Evolutionary conservation across 2,113 vertebrate species (phyloP), one percentile per base, ranked within the genome.

Genomic region (Stegostoma tigrinum): DNA sequence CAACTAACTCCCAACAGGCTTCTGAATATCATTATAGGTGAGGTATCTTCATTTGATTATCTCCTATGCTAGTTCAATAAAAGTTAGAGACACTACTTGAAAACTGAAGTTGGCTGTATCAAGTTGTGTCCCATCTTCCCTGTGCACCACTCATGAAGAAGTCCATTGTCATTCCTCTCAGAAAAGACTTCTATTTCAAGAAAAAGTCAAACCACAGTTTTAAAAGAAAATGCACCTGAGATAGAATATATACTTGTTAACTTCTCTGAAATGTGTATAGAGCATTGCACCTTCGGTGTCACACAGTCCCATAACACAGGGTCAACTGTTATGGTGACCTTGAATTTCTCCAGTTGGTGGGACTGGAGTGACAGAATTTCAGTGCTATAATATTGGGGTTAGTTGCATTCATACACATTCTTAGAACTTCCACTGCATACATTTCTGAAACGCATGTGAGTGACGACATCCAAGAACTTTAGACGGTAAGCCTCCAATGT

Each of bases 161-260:
- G 93, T 66, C 93, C n/a, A 95, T 67, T 0, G 14, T 72, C 68
- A 70, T 38, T 83, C 38, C 80, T 83, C 45, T 83, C 67, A 52
- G 68, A 72, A 95, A 14, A 30, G 42, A 70, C 66, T 48, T 27
- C 3, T 52, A 2, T 95, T 52, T 52, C 68, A 95, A 48, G 2
- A 70, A 21, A 95, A 42, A 95, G 55, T 78, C 96, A 98, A 98
- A 97, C 96, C 97, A 98, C 96, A 96, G 97, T 97, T 96, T 97
- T 97, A 97, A 97, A 97, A 97, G 96, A 97, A 96, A 97, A 97
- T 97, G 97, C 97, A 98, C 98, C 97, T 98, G 97, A 98, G 97
- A 97, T 97, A 96, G 96, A 96, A 96, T 96, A 96, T 96, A 97
- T 97, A 97, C 96, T 94, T 95, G 95, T 97, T 96, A 80, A 95